Percentiles rank a stretch among this genome's conserved stretches.
These are phyloP conservation scores for Caenorhabditis imperialis DNA, from an alignment of 2,888 invertebrate species.

Conservation along the genomic window DNA sequence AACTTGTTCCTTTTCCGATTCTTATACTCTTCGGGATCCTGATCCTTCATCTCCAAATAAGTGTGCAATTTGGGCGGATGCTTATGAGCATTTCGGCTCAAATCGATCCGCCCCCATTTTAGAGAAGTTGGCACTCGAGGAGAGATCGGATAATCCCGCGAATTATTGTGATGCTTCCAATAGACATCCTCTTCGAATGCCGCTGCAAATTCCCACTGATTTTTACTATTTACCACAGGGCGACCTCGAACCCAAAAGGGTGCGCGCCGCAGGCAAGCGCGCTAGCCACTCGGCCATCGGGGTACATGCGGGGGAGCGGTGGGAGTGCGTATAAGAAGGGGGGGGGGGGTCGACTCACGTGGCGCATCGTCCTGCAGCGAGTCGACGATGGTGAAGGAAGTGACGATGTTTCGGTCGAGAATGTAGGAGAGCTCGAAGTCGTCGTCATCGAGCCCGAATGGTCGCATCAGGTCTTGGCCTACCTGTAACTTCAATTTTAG, in stretches of 20 bases:
- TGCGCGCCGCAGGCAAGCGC: no score
- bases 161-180: conserved; percentile 54
- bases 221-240: no score
- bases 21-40: conserved; percentile 53
- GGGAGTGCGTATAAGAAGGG: no score
- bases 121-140: conserved; percentile 36
- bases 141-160: conserved; percentile 23
- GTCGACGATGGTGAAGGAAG: conserved; percentile 66
- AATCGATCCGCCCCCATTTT: conserved; percentile 64
- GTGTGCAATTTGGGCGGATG: conserved; percentile 66
- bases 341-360: conserved; percentile 40
- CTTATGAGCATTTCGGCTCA: conserved; percentile 60
- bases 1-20: conserved; percentile 52
- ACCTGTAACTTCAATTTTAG: no score
- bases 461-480: conserved; percentile 69
- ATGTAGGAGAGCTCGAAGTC: conserved; percentile 68
- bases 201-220: conserved; percentile 50
- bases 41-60: conserved; percentile 57
- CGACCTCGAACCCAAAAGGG: no score
- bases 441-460: conserved; percentile 68
- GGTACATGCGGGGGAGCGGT: no score
- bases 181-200: conserved; percentile 62
- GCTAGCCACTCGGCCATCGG: no score
- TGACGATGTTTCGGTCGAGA: conserved; percentile 64
- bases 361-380: conserved; percentile 59